phyloP scores from a whole-genome alignment of 2,888 invertebrate species.

The Trichopria drosophilae region DNA sequence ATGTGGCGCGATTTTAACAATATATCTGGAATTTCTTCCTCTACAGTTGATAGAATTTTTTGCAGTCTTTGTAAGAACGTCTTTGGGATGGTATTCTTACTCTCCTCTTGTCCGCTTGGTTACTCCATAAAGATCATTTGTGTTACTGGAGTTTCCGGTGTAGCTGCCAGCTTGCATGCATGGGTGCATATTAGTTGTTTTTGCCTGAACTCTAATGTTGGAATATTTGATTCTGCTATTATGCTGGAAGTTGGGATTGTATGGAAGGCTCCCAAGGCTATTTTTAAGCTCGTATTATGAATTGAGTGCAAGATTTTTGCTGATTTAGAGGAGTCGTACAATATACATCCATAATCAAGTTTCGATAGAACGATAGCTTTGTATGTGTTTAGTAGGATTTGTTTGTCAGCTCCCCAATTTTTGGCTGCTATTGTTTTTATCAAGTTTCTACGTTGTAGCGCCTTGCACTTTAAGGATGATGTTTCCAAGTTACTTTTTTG shows the following conservation, averaged over 20 bases:
- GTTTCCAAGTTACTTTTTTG: slow-evolving; percentile 19
- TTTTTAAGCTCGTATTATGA: slow-evolving; percentile 14
- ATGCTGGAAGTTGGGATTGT: slow-evolving; percentile 11
- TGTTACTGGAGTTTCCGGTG: too few relatives aligned
- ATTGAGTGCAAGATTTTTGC: slow-evolving; percentile 10
- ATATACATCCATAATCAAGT: slow-evolving; percentile 8
- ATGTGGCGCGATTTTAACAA: too few relatives aligned
- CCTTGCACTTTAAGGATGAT: slow-evolving; percentile 23
- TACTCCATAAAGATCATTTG: too few relatives aligned
- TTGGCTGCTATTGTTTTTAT: slow-evolving; percentile 15
- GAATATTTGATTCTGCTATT: slow-evolving; percentile 1
- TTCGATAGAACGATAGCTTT: slow-evolving; percentile 4
- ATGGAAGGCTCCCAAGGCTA: slow-evolving; percentile 15
- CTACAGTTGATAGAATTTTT: too few relatives aligned
- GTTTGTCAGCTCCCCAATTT: too few relatives aligned
- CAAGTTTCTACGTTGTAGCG: slow-evolving; percentile 3
- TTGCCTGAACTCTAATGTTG: slow-evolving; percentile 3
- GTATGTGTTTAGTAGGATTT: neutral
- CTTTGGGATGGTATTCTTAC: too few relatives aligned
- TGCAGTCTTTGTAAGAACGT: too few relatives aligned
- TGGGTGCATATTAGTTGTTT: too few relatives aligned
- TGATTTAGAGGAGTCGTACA: slow-evolving; percentile 14
- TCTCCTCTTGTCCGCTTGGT: too few relatives aligned
- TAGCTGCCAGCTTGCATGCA: too few relatives aligned
- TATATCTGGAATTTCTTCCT: too few relatives aligned